Percentiles rank a stretch among this genome's conserved stretches.
Conservation (phyloP, 2,888 invertebrate species). For the Callinectes sapidus region DNA sequence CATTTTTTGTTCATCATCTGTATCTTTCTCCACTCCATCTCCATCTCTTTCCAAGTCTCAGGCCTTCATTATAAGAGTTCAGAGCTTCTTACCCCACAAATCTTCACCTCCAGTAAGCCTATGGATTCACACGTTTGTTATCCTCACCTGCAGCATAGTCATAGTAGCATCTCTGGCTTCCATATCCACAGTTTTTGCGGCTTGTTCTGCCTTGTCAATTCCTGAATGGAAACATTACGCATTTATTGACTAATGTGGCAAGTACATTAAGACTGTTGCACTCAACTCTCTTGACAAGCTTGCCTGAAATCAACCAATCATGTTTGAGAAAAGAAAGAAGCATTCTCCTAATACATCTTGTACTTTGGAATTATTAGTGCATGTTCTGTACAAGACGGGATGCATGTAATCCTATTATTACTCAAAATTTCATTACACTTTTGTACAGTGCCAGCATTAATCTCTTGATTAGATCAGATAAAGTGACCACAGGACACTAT, state of each 20-base stretch:
- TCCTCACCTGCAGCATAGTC: conserved; percentile 34
- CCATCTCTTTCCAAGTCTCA: background rate
- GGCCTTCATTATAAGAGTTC: background rate
- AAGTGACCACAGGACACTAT: no score
- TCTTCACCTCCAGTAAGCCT: background rate
- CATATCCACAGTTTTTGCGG: conserved; percentile 49
- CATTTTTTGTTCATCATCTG: background rate
- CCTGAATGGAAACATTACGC: conserved; percentile 14
- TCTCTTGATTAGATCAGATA: no score
- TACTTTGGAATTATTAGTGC: background rate
- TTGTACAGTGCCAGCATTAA: background rate
- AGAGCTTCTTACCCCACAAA: background rate
- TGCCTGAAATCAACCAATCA: background rate
- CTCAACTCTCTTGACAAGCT: background rate
- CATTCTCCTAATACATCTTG: background rate
- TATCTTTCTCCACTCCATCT: background rate
- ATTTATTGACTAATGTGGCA: background rate
- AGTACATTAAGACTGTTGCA: background rate
- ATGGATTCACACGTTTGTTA: background rate
- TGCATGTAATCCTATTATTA: background rate
- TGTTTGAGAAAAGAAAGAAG: background rate
- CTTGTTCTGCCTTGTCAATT: conserved; percentile 19
- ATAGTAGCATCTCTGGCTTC: conserved; percentile 44
- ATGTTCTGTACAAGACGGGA: background rate
- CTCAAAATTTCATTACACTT: background rate